Evolutionary conservation across 2,888 invertebrate species (phyloP).

Genomic region (Leistus spinibarbis): DNA sequence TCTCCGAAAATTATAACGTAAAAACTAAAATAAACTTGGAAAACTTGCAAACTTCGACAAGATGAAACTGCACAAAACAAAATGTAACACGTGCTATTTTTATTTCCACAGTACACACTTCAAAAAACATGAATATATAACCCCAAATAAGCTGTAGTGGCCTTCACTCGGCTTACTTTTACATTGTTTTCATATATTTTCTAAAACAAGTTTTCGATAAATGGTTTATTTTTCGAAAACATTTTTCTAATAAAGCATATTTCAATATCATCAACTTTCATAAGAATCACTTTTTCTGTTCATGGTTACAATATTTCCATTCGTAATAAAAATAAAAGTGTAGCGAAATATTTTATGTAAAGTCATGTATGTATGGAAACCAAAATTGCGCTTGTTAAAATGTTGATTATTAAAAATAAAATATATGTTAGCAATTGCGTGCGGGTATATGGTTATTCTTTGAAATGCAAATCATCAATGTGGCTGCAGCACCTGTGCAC

Average conservation of each 20-base stretch:
- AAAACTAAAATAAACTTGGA: background rate
- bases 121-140: background rate
- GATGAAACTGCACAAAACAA: background rate
- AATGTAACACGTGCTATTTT: background rate
- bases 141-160: too few species aligned
- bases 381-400: conserved; percentile 20
- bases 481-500: background rate
- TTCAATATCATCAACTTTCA: too few species aligned
- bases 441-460: conserved; percentile 20
- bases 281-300: too few species aligned
- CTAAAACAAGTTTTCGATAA: too few species aligned
- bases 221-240: too few species aligned
- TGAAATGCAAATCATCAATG: background rate
- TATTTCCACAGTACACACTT: background rate
- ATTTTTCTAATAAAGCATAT: too few species aligned
- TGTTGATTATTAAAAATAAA: conserved; percentile 29
- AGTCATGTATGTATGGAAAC: background rate
- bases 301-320: too few species aligned
- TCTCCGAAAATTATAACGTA: background rate
- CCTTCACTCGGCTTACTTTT: too few species aligned
- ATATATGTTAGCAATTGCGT: background rate
- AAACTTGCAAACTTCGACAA: background rate
- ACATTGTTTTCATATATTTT: too few species aligned
- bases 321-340: background rate
- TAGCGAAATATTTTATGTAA: background rate